Base-by-base conservation (phyloP, 2,888 invertebrate genomes). In the Ophion obscuratus region DNA sequence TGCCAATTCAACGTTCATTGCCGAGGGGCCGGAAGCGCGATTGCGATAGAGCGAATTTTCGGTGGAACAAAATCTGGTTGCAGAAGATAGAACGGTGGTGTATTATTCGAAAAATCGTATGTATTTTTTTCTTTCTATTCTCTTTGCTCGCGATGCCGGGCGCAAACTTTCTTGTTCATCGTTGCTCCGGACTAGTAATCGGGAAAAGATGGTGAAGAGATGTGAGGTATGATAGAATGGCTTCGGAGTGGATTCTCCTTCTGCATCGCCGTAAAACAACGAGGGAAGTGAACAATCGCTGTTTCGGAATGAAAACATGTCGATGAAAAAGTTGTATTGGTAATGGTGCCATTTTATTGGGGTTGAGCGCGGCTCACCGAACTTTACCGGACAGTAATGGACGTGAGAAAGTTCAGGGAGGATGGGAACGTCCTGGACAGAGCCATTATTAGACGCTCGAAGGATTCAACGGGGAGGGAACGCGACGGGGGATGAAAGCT, bases 1-100 rank as follows among this genome's bases (percentile, higher is more conserved):
- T n/a, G 75, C 59, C 27, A 66, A 75, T 79, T 85, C 70, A 75
- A 64, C 75, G 66, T 61, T 77, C 66, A 84, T 84, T 81, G 71
- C 75, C 47, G 62, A 83, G 67, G 62, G 68, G n/a, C 6, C 64
- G 27, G 24, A 57, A 77, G 6, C 17, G 36, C 57, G 24, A 20
- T 44, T 40, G 20, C 17, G 17, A 27, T 24, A 67, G 36, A 53
- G 66, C 9, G 66, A 40, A 74, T 74, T 81, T 66, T 59, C 67
- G 61, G 59, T 57, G n/a, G 24, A 67, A 62, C 59, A 76, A 70
- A 81, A 76, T 76, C 24, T 61, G 20, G 31, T 62, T 62, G 36
- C 7, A 9, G 24, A 24, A 31, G 44, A 61, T 14, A 31, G 61
- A 44, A 36, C 75, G n/a, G 2, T 67, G 61, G 61, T 17, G 11